Conservation (phyloP, 2,113 vertebrate genomes). For the Platichthys stellatus region DNA sequence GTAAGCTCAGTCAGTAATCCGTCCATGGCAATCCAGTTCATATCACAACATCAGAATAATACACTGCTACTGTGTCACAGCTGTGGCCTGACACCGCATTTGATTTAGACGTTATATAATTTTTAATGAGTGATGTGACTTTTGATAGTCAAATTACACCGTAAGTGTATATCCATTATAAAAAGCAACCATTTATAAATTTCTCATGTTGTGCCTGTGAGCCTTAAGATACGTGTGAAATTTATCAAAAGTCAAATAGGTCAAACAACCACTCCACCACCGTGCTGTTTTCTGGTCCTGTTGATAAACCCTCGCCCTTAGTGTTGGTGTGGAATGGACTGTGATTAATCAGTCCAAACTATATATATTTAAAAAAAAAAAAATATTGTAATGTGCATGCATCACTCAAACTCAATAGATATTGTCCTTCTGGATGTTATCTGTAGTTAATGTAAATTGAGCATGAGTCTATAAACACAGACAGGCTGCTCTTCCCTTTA, state of each 20-base stretch:
- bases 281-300: conserved; percentile 2
- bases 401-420: background rate
- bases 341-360: background rate
- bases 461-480: background rate
- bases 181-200: no score
- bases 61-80: background rate
- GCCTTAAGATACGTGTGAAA: no score
- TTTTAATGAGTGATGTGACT: background rate
- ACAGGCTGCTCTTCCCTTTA: background rate
- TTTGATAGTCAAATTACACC: background rate
- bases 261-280: background rate
- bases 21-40: background rate
- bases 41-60: background rate
- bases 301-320: conserved; percentile 3
- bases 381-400: background rate
- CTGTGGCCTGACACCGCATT: background rate
- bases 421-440: background rate
- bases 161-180: background rate
- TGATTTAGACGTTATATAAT: background rate
- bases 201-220: background rate
- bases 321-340: background rate
- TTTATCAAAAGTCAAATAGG: background rate
- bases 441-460: conserved; percentile 15
- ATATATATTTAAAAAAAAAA: background rate
- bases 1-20: background rate